Evolutionary conservation across 2,797 vertebrate species (phyloP), one percentile per base, ranked within the genome.

Genomic region (Chelon auratus): DNA sequence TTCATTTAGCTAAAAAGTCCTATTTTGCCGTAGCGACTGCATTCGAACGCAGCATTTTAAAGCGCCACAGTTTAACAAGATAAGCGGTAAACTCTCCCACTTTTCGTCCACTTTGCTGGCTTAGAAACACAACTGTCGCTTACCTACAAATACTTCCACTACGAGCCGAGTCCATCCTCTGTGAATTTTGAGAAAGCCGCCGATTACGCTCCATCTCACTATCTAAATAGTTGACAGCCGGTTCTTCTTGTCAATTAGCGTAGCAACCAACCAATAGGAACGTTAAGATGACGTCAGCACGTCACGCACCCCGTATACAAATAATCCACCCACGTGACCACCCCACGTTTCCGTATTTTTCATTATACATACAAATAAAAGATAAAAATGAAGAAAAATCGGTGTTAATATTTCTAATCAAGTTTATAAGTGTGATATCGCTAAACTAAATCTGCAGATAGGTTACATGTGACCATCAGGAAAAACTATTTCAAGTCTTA

Each of bases 121-220:
- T 48, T 18, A 18, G 20, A 8, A 18, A 10, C 4, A 45, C 15
- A 10, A 48, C 45, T 15, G 12, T 40, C 1, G 7, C 77, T 83
- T 89, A 96, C 95, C 95, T 91, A 92, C 95, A 95, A 40, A 89
- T 63, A 54, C 55, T 39, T 51, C 69, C 52, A 52, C 36, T 65
- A 6, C 63, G 81, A 47, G 37, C 54, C 9, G 87, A 36, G 22
- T 87, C 86, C 90, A 89, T 89, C 66, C 70, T 90, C 62, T 47
- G 51, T 63, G 57, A 76, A 59, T 80, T 79, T 74, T 42, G 63
- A 63, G 60, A 24, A 9, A 50, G 51, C 81, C 85, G 53, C 77
- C 59, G 2, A 13, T 0, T 12, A 0, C 10, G 14, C 4, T 47
- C 67, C 57, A 71, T 66, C 56, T 4, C 30, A 2, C 64, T 68